phyloP scores from a whole-genome alignment of 2,888 invertebrate genomes.

The Schrankia costaestrigalis region DNA sequence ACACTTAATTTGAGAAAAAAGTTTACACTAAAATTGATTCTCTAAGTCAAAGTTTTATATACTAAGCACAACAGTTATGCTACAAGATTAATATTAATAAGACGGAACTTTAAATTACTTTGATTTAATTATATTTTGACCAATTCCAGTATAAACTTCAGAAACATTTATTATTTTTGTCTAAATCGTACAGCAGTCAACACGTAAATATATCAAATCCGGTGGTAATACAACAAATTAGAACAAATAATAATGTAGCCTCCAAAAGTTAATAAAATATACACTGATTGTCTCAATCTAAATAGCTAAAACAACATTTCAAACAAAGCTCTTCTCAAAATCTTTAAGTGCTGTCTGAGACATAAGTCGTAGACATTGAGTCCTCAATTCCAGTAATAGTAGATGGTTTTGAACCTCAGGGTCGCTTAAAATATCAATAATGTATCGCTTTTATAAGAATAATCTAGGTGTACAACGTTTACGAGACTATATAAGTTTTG shows the following conservation, averaged over 20 bases:
- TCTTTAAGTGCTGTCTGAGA: slow-evolving; percentile 22
- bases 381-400: slow-evolving; percentile 9
- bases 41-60: slow-evolving; percentile 8
- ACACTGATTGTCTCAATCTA: slow-evolving; percentile 35
- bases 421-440: not conserved
- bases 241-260: slow-evolving; percentile 40
- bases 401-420: slow-evolving; percentile 17
- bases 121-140: too few relatives aligned
- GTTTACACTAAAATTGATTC: slow-evolving; percentile 20
- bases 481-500: slow-evolving; percentile 11
- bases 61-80: slow-evolving; percentile 7
- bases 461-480: slow-evolving; percentile 12
- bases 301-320: slow-evolving; percentile 29
- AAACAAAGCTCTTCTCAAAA: slow-evolving; percentile 33
- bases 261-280: slow-evolving; percentile 41
- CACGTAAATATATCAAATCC: slow-evolving; percentile 24
- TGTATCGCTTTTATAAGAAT: not conserved
- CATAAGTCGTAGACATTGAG: slow-evolving; percentile 24
- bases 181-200: slow-evolving; percentile 33
- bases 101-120: slow-evolving; percentile 5
- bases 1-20: too few relatives aligned
- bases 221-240: slow-evolving; percentile 33
- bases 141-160: slow-evolving; percentile 21
- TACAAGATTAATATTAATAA: slow-evolving; percentile 5
- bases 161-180: slow-evolving; percentile 22